phyloP scores from a whole-genome alignment of 2,888 invertebrate species.

The Mimachlamys varia region DNA sequence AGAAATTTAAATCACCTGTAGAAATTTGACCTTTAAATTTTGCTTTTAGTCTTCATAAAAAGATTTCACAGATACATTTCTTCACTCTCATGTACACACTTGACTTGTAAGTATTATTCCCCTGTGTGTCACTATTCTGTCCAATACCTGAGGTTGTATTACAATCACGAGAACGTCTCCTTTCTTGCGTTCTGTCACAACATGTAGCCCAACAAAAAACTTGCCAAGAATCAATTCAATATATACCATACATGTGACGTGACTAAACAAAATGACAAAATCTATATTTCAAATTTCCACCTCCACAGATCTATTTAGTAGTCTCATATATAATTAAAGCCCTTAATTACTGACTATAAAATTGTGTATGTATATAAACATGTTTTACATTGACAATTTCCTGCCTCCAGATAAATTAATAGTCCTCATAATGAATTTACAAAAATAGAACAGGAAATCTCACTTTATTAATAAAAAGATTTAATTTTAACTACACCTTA shows the following conservation, averaged over 20 bases:
- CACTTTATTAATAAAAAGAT: no score
- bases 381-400: neutral
- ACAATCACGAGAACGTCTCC: neutral
- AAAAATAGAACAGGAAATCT: no score
- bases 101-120: neutral
- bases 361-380: neutral
- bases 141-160: no score
- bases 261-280: neutral
- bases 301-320: neutral
- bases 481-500: no score
- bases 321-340: neutral
- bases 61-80: neutral
- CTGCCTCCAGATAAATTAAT: neutral
- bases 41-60: neutral
- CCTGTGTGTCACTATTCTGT: no score
- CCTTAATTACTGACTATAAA: neutral
- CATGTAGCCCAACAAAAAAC: neutral
- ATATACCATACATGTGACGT: neutral
- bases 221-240: neutral
- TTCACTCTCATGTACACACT: neutral
- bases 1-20: neutral
- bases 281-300: neutral
- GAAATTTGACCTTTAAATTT: neutral
- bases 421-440: neutral
- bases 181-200: neutral